Base-by-base conservation (phyloP, 2,888 invertebrate species). In the Plutella xylostella region DNA sequence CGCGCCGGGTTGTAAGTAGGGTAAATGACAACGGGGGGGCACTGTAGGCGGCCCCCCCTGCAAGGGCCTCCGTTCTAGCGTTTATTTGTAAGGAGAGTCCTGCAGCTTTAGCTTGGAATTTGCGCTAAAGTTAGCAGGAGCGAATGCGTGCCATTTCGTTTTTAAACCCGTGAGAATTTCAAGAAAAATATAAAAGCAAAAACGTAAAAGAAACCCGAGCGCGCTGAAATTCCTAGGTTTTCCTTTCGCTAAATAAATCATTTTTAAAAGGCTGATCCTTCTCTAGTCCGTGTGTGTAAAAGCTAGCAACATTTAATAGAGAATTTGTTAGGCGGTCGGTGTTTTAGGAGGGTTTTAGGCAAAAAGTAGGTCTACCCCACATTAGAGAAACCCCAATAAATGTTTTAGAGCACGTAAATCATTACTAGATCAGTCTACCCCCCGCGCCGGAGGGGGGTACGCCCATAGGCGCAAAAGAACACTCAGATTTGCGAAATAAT, bases 361-460 rank as follows among this genome's bases (percentile, higher is more conserved):
- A 25, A 39, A 39, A 41, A 31, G 19, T 17, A 30, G 30, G 41
- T 21, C 28, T 25, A 25, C 18, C 18, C 30, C 18, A n/a, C 18
- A 19, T 17, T 11, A 4, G 22, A 18, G 57, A 56, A 58, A 58
- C 62, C 56, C 60, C 65, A 66, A 72, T 73, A 72, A 74, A 75
- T 74, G 72, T 72, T 74, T 72, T 67, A 65, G 66, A 68, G 65
- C 52, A 65, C 68, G 71, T 75, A 74, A 73, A 75, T 76, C 73
- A 74, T 76, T 72, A 70, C 68, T 56, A 58, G 54, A 48, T 42
- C 48, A 56, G 54, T 56, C 60, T 58, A 55, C 58, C 59, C 58
- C 55, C 51, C 42, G 12, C 42, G 21, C 33, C 25, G 35, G 25
- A 18, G 41, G 40, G 39, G n/a, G 30, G 42, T 34, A 28, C 22